Base-by-base conservation (phyloP, 2,797 vertebrate species). In the Lacerta viridis region DNA sequence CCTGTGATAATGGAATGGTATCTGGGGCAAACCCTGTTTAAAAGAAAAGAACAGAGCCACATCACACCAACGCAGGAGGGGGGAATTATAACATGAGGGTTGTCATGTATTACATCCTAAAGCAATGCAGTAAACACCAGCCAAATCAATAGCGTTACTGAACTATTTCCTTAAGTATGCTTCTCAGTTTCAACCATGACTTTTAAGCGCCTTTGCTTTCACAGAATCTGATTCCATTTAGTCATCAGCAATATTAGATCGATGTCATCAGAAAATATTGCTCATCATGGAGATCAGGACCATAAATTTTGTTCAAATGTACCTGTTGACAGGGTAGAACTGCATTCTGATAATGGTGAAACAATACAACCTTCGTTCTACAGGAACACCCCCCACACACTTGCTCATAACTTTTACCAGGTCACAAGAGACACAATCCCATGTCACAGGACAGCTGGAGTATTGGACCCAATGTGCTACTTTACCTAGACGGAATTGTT, bases 11-110 rank as follows among this genome's bases (percentile, higher is more conserved):
- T 18, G 61, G 89, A 90, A 93, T 90, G 80, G 92, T 68, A 89
- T 13, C 27, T 64, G 17, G 55, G 84, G 23, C 80, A 90, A 86
- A 39, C 79, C 90, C 94, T 93, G 75, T 94, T 93, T 94, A 83
- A 92, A 18, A 84, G 92, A 93, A 17, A 94, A 43, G 92, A 88
- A 88, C 1, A 93, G 2, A 85, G 83, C 25, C 9, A 41, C n/a
- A 83, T 94, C 89, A 94, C 46, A 66, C 2, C 41, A 88, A n/a
- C 33, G 82, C 10, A 87, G 85, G 94, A 89, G 41, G 2, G 7
- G 0, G 15, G 64, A 61, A 17, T 17, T 59, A 15, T 86, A 29
- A 90, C 71, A 66, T 86, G 13, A 91, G 55, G 87, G 72, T 86
- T 68, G 94, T 85, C 83, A 78, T 41, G 80, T 81, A 46, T 77